phyloP scores from a whole-genome alignment of 2,888 invertebrate genomes.

The Antheraea assamensis region DNA sequence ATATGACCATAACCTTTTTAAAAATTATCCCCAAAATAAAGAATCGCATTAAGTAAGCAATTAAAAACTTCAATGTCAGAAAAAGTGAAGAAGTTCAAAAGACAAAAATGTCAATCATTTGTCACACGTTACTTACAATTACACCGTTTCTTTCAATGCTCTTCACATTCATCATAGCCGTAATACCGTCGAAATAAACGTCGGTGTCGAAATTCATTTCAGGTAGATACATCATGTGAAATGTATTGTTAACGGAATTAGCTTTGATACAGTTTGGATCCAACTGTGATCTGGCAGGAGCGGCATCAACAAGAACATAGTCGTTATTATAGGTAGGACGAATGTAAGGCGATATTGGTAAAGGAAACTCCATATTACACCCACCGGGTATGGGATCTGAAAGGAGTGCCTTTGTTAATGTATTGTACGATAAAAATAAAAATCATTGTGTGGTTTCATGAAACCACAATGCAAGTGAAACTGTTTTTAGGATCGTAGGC shows the following conservation, averaged over 20 bases:
- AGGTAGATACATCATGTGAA: constrained; percentile 84
- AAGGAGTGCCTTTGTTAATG: constrained; percentile 27
- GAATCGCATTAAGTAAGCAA: too few relatives aligned
- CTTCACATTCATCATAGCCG: constrained; percentile 83
- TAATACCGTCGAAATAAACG: constrained; percentile 83
- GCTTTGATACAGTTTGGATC: constrained; percentile 46
- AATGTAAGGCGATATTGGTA: constrained; percentile 84
- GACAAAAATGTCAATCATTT: background rate
- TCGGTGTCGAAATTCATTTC: constrained; percentile 79
- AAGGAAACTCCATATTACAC: constrained; percentile 86
- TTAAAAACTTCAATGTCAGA: too few relatives aligned
- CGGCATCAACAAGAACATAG: constrained; percentile 78
- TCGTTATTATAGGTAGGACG: constrained; percentile 53
- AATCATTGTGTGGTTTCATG: too few relatives aligned
- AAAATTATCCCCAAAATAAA: too few relatives aligned
- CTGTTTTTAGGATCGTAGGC: too few relatives aligned
- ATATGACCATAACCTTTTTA: too few relatives aligned
- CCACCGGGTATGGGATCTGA: constrained; percentile 90
- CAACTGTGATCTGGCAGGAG: constrained; percentile 68
- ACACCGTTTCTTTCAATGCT: constrained; percentile 77
- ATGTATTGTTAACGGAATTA: constrained; percentile 57
- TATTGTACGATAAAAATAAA: too few relatives aligned
- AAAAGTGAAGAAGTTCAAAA: too few relatives aligned
- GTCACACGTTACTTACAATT: constrained; percentile 64
- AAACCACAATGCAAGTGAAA: too few relatives aligned